Base-by-base conservation (phyloP, 2,797 vertebrate genomes). In the Ctenochaetus hawaiiensis region DNA sequence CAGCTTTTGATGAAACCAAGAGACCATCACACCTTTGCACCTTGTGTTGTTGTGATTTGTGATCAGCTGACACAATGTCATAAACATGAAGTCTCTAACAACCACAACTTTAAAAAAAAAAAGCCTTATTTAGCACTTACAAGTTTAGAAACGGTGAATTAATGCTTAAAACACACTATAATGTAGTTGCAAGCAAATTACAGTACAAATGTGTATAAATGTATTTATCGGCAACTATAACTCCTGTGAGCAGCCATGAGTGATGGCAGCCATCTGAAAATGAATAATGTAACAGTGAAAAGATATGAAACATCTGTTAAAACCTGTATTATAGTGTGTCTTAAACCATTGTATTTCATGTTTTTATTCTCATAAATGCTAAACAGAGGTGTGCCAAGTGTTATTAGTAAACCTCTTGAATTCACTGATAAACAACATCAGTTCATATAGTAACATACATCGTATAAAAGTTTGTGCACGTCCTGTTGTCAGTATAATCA, bases 1-100 rank as follows among this genome's bases (percentile, higher is more conserved):
- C 96, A 97, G 96, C 96, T 97, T 98, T 97, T 96, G 95, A 96
- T 96, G 94, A 96, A 96, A 96, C 92, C 92, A 94, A 85, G 77
- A 92, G 81, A 74, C 43, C 73, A 37, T 82, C 81, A 82, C 77
- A 66, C 93, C 9, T 92, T 89, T 84, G 81, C 86, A 87, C 81
- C 67, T 83, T 92, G 77, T 93, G 75, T 81, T 75, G 93, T 94
- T 81, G 91, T 91, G 49, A 37, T 39, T 78, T 71, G 22, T 77
- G 34, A 75, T 68, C 1, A 23, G 58, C 7, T 11, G 57, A 17
- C 48, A 49, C 1, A 0, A n/a, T 58, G 75, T 63, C n/a, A 16
- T 20, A 23, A 23, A 43, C 1, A 14, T 48, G 1, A 39, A 39
- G 10, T 8, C 39, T 39, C 10, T 10, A 39, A 39, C 39, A 39